Percentiles rank a stretch among this genome's conserved stretches.
Conservation (phyloP, 2,113 vertebrate species). For the Okapia johnstoni region DNA sequence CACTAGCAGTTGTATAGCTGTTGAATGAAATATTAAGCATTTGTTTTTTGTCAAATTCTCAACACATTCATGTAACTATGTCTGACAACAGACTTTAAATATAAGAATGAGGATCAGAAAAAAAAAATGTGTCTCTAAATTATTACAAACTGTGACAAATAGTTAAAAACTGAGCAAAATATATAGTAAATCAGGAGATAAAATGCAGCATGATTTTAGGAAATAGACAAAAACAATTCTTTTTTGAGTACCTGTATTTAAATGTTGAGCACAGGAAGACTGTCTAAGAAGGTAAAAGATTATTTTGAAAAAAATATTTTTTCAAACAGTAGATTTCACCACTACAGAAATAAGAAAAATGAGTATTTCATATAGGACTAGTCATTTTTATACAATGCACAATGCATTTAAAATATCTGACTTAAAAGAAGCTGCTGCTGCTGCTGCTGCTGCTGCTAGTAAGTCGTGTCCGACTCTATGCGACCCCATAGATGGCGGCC, state of each 20-base stretch:
- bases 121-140: neutral
- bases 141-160: neutral
- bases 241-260: neutral
- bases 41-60: neutral
- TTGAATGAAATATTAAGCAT: neutral
- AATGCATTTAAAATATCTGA: neutral
- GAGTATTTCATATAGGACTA: neutral
- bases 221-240: neutral
- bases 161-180: neutral
- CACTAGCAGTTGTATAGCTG: neutral
- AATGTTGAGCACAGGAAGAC: neutral
- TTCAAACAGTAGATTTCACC: neutral
- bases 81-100: neutral
- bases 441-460: neutral
- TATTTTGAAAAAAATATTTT: neutral
- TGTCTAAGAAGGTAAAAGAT: neutral
- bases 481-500: too few relatives aligned
- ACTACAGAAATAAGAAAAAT: neutral
- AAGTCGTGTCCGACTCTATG: too few relatives aligned
- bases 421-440: neutral
- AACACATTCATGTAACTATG: neutral
- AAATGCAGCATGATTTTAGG: neutral
- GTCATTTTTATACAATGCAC: neutral
- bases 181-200: neutral
- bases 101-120: neutral